Conservation (phyloP, 2,888 invertebrate genomes). For the Eristalinus sepulchralis region DNA sequence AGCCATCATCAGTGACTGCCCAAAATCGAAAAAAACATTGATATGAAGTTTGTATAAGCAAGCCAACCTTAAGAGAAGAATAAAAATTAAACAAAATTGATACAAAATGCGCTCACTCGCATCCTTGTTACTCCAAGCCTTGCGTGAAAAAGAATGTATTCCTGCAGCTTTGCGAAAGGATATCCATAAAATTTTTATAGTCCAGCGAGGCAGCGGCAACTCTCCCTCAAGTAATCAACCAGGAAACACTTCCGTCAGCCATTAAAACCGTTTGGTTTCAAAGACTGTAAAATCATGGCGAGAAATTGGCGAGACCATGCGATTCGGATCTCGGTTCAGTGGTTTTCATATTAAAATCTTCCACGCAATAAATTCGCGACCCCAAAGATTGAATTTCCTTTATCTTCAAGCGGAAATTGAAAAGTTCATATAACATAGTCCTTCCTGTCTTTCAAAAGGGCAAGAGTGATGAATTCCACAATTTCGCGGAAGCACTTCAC, state of each 20-base stretch:
- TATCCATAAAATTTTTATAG: neutral
- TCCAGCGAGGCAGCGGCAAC: neutral
- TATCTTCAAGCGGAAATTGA: neutral
- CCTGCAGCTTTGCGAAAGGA: neutral
- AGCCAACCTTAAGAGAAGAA: no score
- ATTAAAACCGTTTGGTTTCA: neutral
- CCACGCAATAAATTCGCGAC: neutral
- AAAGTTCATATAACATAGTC: neutral
- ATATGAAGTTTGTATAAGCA: no score
- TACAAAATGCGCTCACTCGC: no score
- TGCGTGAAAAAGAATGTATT: no score
- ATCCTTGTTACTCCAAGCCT: no score
- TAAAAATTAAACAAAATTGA: no score
- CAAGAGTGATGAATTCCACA: neutral
- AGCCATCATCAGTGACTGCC: no score
- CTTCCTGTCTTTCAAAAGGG: neutral
- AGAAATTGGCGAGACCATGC: neutral
- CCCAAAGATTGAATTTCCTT: neutral
- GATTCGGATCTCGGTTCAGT: neutral
- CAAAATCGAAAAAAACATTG: no score
- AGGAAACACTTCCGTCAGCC: neutral
- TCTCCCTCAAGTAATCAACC: neutral
- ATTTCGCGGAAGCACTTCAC: neutral
- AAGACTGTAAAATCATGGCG: neutral
- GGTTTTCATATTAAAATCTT: neutral